phyloP scores from a whole-genome alignment of 2,888 invertebrate genomes.

The Epinotia bilunana region DNA sequence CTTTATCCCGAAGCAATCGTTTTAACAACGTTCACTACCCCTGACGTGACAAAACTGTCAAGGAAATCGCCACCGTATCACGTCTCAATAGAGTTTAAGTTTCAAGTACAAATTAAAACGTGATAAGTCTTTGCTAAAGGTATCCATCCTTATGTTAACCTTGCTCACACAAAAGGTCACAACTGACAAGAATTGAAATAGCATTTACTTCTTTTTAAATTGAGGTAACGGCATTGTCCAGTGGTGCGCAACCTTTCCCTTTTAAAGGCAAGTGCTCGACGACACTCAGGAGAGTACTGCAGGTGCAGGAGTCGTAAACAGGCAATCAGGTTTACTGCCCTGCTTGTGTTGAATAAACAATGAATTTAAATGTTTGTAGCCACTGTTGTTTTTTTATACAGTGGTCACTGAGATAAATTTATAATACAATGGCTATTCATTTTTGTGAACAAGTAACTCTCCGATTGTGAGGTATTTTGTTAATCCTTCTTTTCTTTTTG shows the following conservation, averaged over 20 bases:
- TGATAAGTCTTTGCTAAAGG: not conserved
- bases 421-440: too few species aligned
- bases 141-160: not conserved
- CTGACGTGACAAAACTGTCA: not conserved
- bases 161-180: not conserved
- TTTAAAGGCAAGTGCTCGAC: slow-evolving; percentile 41
- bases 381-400: slow-evolving; percentile 29
- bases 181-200: not conserved
- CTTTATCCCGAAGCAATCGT: slow-evolving; percentile 21
- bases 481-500: too few species aligned
- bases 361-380: slow-evolving; percentile 41
- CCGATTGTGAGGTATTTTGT: too few species aligned
- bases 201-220: slow-evolving; percentile 8
- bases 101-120: not conserved
- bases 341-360: slow-evolving; percentile 46
- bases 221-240: slow-evolving; percentile 21
- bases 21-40: slow-evolving; percentile 10
- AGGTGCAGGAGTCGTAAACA: slow-evolving; percentile 63
- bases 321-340: slow-evolving; percentile 63
- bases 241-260: slow-evolving; percentile 37
- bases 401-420: not conserved
- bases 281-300: slow-evolving; percentile 51
- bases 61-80: not conserved
- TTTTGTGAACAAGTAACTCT: too few species aligned
- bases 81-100: not conserved